phyloP scores from a whole-genome alignment of 2,888 invertebrate genomes.

The Linnaemya tessellans region DNA sequence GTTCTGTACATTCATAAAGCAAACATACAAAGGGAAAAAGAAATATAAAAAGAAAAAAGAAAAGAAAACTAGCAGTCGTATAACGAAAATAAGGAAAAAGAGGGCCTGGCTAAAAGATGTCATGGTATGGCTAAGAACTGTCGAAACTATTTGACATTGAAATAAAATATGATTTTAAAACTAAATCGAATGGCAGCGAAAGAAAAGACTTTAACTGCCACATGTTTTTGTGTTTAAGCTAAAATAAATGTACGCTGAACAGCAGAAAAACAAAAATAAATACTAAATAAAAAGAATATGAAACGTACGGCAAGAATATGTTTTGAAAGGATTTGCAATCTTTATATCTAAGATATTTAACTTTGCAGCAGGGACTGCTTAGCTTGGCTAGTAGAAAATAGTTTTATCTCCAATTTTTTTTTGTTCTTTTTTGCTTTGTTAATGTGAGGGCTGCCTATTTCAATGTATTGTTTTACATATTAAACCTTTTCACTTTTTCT shows the following conservation, averaged over 20 bases:
- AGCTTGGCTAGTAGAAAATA: slow-evolving; percentile 15
- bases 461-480: slow-evolving; percentile 76
- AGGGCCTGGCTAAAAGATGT: slow-evolving; percentile 75
- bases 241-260: slow-evolving; percentile 64
- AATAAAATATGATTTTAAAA: slow-evolving; percentile 77
- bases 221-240: slow-evolving; percentile 55
- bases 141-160: slow-evolving; percentile 80
- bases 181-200: slow-evolving; percentile 64
- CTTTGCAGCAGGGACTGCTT: slow-evolving; percentile 27
- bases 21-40: background rate
- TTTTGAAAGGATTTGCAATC: slow-evolving; percentile 63
- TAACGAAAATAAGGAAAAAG: slow-evolving; percentile 58
- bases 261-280: slow-evolving; percentile 25
- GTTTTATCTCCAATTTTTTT: background rate
- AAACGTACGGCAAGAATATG: slow-evolving; percentile 52
- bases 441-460: slow-evolving; percentile 66
- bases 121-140: slow-evolving; percentile 78
- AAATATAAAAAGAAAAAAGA: background rate
- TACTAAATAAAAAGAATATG: background rate
- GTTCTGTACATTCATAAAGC: slow-evolving; percentile 43
- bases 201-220: slow-evolving; percentile 54
- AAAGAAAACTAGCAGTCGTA: slow-evolving; percentile 4
- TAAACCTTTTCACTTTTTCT: slow-evolving; percentile 80
- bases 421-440: slow-evolving; percentile 2
- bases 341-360: slow-evolving; percentile 50